These are phyloP conservation scores for Erebia aethiops DNA, from an alignment of 2,888 invertebrate species.

Conservation along the genomic window DNA sequence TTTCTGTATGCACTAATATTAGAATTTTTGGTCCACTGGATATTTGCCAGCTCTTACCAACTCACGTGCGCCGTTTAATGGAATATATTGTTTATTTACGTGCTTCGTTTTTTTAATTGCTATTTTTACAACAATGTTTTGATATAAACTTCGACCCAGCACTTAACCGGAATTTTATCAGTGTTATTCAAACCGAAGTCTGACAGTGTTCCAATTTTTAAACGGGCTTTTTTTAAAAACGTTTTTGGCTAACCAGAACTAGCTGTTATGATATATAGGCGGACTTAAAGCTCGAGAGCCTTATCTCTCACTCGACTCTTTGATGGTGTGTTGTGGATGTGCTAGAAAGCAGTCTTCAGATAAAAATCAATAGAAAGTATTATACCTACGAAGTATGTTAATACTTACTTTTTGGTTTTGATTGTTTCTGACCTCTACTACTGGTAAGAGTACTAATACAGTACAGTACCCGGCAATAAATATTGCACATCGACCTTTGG, in stretches of 20 bases:
- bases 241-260: not conserved
- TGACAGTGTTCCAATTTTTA: not conserved
- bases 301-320: no score
- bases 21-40: slow-evolving; percentile 77
- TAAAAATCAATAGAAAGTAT: no score
- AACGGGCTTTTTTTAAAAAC: not conserved
- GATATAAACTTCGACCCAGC: not conserved
- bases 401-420: no score
- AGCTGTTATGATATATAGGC: no score
- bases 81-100: slow-evolving; percentile 41
- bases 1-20: slow-evolving; percentile 76
- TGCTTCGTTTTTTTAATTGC: slow-evolving; percentile 11
- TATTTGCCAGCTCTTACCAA: slow-evolving; percentile 61
- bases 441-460: not conserved
- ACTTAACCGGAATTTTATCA: not conserved
- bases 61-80: slow-evolving; percentile 62
- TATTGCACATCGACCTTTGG: no score
- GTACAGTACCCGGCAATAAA: no score
- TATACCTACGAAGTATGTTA: no score
- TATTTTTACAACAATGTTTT: not conserved
- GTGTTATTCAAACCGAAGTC: not conserved
- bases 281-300: no score
- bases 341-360: no score
- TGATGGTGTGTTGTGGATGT: no score
- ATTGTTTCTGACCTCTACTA: slow-evolving; percentile 1